Base-by-base conservation (phyloP, 1,140 invertebrate genomes). In the Drosophila nikananu region DNA sequence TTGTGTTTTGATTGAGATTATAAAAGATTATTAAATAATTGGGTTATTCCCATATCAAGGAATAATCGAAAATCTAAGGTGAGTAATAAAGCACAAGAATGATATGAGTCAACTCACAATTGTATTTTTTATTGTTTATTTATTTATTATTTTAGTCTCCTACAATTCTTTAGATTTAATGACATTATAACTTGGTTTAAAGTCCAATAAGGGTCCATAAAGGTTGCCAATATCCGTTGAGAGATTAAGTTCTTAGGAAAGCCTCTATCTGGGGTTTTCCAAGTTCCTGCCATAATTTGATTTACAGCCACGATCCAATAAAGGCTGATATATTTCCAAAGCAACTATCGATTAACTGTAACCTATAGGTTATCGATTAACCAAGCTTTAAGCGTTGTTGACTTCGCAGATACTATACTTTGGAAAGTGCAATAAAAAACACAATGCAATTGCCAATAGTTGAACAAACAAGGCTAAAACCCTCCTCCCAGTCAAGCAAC, bases 191-290 rank as follows among this genome's bases (percentile, higher is more conserved):
- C 48, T n/a, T 27, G 13, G 39, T 8, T n/a, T 21, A 70, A 70
- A 46, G 67, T 67, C 25, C 49, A 68, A 30, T 12, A 23, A 15
- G 8, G 2, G 13, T 9, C 48, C 15, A 70, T 70, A 70, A 70
- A 54, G 30, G 13, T 30, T 12, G 25, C 30, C 41, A 35, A 21
- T 32, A 49, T 17, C 21, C 32, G 5, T 21, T 25, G 12, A 23
- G 10, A 72, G 70, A 73, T 73, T 73, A 73, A 23, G 23, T 72
- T 73, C 46, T 41, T 37, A 19, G 15, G 46, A 73, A 73, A 21
- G 21, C 37, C 46, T 23, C n/a, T 73, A 73, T 73, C 67, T 61
- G 67, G 70, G 54, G 8, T 52, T 73, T 72, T 52, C 30, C 70
- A 7, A 23, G n/a, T 23, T 12, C n/a, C 15, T 21, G 13, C 35